Evolutionary conservation across 1,140 invertebrate genomes (phyloP).

Genomic region (Platyscapa corneri): DNA sequence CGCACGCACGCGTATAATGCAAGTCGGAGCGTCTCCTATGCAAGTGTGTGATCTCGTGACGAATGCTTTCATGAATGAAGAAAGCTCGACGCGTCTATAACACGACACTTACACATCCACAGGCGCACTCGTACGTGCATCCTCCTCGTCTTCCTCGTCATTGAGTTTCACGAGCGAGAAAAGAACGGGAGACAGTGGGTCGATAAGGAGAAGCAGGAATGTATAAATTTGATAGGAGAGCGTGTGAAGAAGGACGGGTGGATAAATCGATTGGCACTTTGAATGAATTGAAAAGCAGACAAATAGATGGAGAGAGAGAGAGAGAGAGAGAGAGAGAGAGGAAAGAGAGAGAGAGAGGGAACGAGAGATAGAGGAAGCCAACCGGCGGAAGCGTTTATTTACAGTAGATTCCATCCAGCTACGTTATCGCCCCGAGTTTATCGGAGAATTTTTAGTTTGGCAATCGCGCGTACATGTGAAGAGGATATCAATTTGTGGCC

Average conservation of each 20-base stretch:
- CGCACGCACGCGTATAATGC: too few species aligned
- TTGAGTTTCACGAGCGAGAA: background rate
- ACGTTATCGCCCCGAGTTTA: slow-evolving; percentile 39
- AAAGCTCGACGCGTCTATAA: too few species aligned
- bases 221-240: slow-evolving; percentile 31
- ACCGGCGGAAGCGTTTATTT: slow-evolving; percentile 58
- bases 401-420: slow-evolving; percentile 58
- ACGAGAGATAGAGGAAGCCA: too few species aligned
- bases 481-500: slow-evolving; percentile 65
- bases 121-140: too few species aligned
- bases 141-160: background rate
- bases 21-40: background rate
- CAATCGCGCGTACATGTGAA: background rate
- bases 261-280: slow-evolving; percentile 35
- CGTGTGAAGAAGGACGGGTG: slow-evolving; percentile 24
- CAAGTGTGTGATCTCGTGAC: background rate
- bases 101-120: too few species aligned
- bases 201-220: slow-evolving; percentile 37
- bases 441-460: slow-evolving; percentile 50
- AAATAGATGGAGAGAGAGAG: slow-evolving; percentile 37
- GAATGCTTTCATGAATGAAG: slow-evolving; percentile 10
- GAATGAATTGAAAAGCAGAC: slow-evolving; percentile 27
- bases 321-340: slow-evolving; percentile 43
- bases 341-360: too few species aligned
- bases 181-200: background rate